phyloP scores from a whole-genome alignment of 2,113 vertebrate species.

The Menura novaehollandiae region DNA sequence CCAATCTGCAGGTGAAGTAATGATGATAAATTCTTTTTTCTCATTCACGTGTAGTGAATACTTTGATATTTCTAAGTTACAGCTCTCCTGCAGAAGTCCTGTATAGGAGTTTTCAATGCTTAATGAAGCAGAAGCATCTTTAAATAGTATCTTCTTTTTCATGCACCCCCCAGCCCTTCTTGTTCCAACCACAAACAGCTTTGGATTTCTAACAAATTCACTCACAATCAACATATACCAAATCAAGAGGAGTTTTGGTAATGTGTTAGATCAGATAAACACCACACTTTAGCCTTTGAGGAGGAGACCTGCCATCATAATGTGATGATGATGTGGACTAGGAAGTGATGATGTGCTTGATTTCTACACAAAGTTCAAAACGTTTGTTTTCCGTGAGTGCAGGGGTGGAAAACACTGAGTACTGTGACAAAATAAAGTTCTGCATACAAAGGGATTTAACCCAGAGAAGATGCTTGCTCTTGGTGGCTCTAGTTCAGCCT shows the following conservation, averaged over 20 bases:
- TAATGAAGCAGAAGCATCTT: not conserved
- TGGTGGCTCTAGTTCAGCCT: not conserved
- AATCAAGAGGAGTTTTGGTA: not conserved
- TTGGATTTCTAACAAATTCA: not conserved
- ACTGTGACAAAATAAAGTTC: not conserved
- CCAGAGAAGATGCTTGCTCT: not conserved
- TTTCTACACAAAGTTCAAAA: not conserved
- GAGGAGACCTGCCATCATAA: not conserved
- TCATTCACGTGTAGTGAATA: not conserved
- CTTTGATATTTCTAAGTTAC: not conserved
- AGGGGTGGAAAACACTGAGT: not conserved
- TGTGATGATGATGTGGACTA: too few relatives aligned
- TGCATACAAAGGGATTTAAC: not conserved
- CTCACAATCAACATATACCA: not conserved
- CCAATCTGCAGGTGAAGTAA: not conserved
- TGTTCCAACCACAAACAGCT: not conserved
- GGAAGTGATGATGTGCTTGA: rapidly evolving
- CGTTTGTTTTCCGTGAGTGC: not conserved
- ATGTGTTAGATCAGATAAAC: not conserved
- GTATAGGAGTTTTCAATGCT: not conserved
- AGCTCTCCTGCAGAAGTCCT: not conserved
- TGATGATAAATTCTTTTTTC: not conserved
- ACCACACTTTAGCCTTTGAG: not conserved
- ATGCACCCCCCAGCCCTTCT: not conserved
- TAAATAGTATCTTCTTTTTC: not conserved